These are phyloP conservation scores for Meteorus colon DNA, from an alignment of 2,888 invertebrate species.

Conservation along the genomic window DNA sequence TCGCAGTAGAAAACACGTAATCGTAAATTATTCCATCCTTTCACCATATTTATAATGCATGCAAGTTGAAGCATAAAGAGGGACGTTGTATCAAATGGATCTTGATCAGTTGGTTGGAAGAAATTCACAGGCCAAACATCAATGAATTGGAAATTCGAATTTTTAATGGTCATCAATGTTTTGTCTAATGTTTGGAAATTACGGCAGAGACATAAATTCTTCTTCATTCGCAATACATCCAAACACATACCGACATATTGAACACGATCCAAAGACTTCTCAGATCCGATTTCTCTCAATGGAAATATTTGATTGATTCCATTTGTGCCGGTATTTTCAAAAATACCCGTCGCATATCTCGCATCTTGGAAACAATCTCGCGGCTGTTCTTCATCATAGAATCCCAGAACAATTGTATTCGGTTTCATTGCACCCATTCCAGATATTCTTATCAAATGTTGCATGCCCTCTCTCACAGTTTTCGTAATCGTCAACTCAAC, in stretches of 20 bases:
- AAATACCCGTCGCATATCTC: slow-evolving; percentile 72
- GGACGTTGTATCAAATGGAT: slow-evolving; percentile 91
- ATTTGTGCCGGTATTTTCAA: slow-evolving; percentile 72
- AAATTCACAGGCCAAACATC: slow-evolving; percentile 99
- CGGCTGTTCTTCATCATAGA: slow-evolving; percentile 86
- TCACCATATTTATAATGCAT: slow-evolving; percentile 94
- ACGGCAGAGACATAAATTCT: slow-evolving; percentile 94
- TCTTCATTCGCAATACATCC: slow-evolving; percentile 93
- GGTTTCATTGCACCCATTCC: slow-evolving; percentile 99
- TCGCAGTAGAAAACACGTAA: slow-evolving; percentile 91
- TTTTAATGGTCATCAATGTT: slow-evolving; percentile 78
- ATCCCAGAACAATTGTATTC: slow-evolving; percentile 96
- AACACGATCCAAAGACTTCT: slow-evolving; percentile 74
- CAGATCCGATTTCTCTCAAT: slow-evolving; percentile 73
- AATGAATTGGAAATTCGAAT: slow-evolving; percentile 83
- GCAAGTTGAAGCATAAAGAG: slow-evolving; percentile 97
- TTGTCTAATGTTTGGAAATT: slow-evolving; percentile 92
- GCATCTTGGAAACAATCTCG: slow-evolving; percentile 84
- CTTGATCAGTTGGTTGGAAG: slow-evolving; percentile 84
- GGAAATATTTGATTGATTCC: slow-evolving; percentile 75
- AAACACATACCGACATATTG: slow-evolving; percentile 90
- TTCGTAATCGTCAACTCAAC: slow-evolving; percentile 93
- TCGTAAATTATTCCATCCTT: slow-evolving; percentile 89
- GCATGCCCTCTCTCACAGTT: slow-evolving; percentile 91
- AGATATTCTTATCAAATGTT: slow-evolving; percentile 91